Conservation (phyloP, 1,140 invertebrate species). For the Cydia strobilella region DNA sequence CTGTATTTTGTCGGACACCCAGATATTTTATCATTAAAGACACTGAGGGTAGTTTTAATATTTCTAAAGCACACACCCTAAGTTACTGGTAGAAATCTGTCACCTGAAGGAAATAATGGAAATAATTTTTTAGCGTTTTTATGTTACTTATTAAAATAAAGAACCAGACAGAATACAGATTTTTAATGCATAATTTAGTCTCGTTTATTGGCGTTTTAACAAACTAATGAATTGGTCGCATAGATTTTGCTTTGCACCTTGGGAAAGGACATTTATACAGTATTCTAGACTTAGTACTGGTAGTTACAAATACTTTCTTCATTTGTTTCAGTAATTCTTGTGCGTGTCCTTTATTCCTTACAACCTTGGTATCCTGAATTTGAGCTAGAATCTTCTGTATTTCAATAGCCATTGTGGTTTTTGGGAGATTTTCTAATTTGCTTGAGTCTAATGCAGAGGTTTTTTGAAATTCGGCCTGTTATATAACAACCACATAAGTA, state of each 20-base stretch:
- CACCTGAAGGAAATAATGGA: too few relatives aligned
- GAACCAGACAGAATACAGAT: not conserved
- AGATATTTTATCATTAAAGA: too few relatives aligned
- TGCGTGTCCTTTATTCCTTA: slow-evolving; percentile 46
- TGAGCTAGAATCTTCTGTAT: slow-evolving; percentile 49
- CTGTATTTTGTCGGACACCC: too few relatives aligned
- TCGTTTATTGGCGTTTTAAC: not conserved
- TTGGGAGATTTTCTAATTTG: not conserved
- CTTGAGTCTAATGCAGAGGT: not conserved
- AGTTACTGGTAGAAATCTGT: too few relatives aligned
- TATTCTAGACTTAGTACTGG: slow-evolving; percentile 35
- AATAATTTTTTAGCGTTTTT: too few relatives aligned
- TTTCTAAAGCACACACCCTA: too few relatives aligned
- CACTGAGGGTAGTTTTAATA: too few relatives aligned
- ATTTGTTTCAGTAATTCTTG: slow-evolving; percentile 45
- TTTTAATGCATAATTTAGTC: not conserved
- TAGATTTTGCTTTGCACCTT: not conserved
- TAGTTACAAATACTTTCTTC: slow-evolving; percentile 50
- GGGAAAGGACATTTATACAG: slow-evolving; percentile 2
- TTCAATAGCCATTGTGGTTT: slow-evolving; percentile 42
- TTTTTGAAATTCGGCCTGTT: slow-evolving; percentile 23
- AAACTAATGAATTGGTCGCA: not conserved
- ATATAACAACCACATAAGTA: not conserved
- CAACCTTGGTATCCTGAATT: slow-evolving; percentile 44
- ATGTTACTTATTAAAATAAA: too few relatives aligned